A percentile compares a stretch with the other conserved stretches of the same genome.
Evolutionary conservation across 2,113 vertebrate genomes (phyloP).

Genomic region (Arothron firmamentum): DNA sequence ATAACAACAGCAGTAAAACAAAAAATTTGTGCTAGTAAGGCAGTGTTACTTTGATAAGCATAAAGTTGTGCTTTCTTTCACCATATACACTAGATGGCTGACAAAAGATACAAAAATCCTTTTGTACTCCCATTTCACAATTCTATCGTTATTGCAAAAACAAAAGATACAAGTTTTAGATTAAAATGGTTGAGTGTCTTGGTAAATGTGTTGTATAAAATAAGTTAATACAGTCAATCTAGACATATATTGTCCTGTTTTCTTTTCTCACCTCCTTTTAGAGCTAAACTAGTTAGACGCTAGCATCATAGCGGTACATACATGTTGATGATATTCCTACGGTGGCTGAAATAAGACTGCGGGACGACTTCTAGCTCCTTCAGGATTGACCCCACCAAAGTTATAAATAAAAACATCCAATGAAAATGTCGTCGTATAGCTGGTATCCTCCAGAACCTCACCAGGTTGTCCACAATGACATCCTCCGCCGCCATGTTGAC

Average conservation of each 20-base stretch:
- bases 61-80: no score
- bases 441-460: slow-evolving; percentile 51
- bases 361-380: slow-evolving; percentile 79
- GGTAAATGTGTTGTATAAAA: no score
- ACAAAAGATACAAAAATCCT: no score
- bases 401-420: slow-evolving; percentile 69
- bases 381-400: slow-evolving; percentile 75
- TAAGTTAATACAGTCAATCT: no score
- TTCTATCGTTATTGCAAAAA: no score
- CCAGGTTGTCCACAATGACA: slow-evolving; percentile 54
- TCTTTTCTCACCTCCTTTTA: background rate
- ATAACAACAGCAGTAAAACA: no score
- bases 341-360: slow-evolving; percentile 82
- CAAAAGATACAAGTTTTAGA: no score
- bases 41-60: no score
- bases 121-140: no score
- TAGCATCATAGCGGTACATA: slow-evolving; percentile 67
- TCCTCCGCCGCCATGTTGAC: slow-evolving; percentile 69
- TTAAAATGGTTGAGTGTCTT: no score
- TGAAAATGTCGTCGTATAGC: slow-evolving; percentile 61
- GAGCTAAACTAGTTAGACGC: slow-evolving; percentile 11
- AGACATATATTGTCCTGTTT: background rate
- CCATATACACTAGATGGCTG: no score
- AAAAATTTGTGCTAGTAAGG: no score
- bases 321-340: slow-evolving; percentile 84